These are phyloP conservation scores for Eclectus roratus DNA, from an alignment of 2,113 vertebrate species.

Conservation along the genomic window DNA sequence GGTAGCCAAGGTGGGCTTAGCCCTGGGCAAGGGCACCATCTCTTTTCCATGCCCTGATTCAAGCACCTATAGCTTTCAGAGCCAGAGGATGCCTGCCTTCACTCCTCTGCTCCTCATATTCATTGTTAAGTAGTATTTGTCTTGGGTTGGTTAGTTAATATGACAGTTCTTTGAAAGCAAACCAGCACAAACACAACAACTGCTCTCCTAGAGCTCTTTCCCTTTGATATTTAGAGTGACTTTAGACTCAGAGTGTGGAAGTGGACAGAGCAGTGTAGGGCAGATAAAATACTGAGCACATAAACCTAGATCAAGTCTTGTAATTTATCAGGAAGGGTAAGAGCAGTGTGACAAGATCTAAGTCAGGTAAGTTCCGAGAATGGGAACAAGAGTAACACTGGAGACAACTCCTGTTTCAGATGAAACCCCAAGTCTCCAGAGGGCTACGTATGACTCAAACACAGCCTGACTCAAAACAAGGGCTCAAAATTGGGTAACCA, in stretches of 20 bases:
- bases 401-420: background rate
- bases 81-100: background rate
- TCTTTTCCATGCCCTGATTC: background rate
- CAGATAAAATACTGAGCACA: background rate
- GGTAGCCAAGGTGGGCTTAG: background rate
- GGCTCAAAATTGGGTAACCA: background rate
- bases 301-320: background rate
- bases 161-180: constrained; percentile 16
- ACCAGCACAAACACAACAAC: constrained; percentile 6
- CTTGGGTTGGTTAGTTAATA: background rate
- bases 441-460: background rate
- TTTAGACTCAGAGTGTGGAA: background rate
- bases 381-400: background rate
- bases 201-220: background rate
- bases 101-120: background rate
- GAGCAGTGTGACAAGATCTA: background rate
- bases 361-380: background rate
- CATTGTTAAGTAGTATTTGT: background rate
- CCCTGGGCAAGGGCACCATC: background rate
- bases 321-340: constrained; percentile 11
- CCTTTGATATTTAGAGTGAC: background rate
- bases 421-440: background rate
- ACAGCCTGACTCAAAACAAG: background rate
- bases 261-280: background rate
- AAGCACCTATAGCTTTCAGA: background rate